Evolutionary conservation across 2,113 vertebrate genomes (phyloP), one percentile per base, ranked within the genome.

Genomic region (Pagrus major): DNA sequence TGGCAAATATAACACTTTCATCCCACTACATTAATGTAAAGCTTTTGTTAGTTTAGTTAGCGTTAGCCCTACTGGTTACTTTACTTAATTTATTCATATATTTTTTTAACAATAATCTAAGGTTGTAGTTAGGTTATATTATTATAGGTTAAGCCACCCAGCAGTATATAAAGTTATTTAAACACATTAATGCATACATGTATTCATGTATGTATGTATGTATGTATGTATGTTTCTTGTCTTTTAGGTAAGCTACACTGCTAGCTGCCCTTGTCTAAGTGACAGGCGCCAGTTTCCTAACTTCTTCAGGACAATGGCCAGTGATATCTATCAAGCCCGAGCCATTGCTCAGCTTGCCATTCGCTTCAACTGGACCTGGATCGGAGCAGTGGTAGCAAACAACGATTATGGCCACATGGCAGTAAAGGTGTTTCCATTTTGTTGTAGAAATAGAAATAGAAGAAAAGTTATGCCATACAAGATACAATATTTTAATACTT

Each of bases 261-360:
- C 94, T 1, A 94, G 91, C 64, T 95, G 94, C 41, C 90, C 93
- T 16, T 95, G 94, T 81, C 82, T 96, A 1, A 94, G 94, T 76
- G 89, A 95, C 89, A 93, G 86, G 25, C 47, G 0, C 0, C 79
- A 90, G n/a, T 95, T 69, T 85, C 94, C 94, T 0, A 94, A 93
- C 75, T 95, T 95, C 81, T 95, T 96, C 87, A 91, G 95, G 29
- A 96, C 94, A 42, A 94, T 95, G 61, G 93, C 95, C 54, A 95
- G 95, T 72, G 95, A 95, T 66, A 86, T 89, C 7, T 95, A 92
- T 70, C 95, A 96, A 80, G 94, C 93, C 0, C 67, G 86, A 18
- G 93, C 92, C 16, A 85, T 96, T 58, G 94, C 94, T 2, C 92
- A 91, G 44, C 80, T 96, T 25, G 91, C 90, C 1, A 86, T 89